Evolutionary conservation across 2,888 invertebrate genomes (phyloP), one percentile per base, ranked within the genome.

Genomic region (Heliconius aoede): DNA sequence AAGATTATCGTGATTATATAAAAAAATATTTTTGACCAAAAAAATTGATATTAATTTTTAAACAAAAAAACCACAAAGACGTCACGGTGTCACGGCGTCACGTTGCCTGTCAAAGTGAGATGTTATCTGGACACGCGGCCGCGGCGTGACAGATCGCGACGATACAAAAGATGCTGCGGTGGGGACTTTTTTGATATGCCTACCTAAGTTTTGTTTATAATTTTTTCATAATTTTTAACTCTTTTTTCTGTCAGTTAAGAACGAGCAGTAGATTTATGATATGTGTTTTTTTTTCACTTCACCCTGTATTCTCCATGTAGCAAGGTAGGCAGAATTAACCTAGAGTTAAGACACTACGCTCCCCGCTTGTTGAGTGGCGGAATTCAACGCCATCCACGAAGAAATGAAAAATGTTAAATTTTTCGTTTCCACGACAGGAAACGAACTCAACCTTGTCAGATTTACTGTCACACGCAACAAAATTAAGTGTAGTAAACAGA

Each of bases 81-180:
- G 77, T 77, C 71, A 72, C 60, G 32, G 69, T 24, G 58, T 72
- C 69, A 74, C 77, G 36, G 62, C 75, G 77, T 82, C 82, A 80
- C 80, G 77, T 80, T 76, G 69, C 61, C 62, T 72, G 73, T 73
- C 75, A 71, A 80, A 84, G 69, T 80, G 82, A 87, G 88, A 89
- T 88, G 85, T 84, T 85, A 89, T 89, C 87, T 76, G 58, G 60
- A 78, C 82, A 81, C 80, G 83, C 78, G 65, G 76, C 58, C 67
- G 76, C 73, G 64, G 78, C 83, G 82, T 83, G 83, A 84, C 84
- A 84, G 84, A 83, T 82, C 80, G 80, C 78, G 77, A 74, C 73
- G 76, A 80, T 79, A 79, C 74, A 82, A 83, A 82, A 82, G 84
- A 84, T 81, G 78, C 81, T 28, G 28, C 62, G 69, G 73, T 73